phyloP scores from a whole-genome alignment of 2,797 vertebrate genomes.

The Eulemur rubriventer region DNA sequence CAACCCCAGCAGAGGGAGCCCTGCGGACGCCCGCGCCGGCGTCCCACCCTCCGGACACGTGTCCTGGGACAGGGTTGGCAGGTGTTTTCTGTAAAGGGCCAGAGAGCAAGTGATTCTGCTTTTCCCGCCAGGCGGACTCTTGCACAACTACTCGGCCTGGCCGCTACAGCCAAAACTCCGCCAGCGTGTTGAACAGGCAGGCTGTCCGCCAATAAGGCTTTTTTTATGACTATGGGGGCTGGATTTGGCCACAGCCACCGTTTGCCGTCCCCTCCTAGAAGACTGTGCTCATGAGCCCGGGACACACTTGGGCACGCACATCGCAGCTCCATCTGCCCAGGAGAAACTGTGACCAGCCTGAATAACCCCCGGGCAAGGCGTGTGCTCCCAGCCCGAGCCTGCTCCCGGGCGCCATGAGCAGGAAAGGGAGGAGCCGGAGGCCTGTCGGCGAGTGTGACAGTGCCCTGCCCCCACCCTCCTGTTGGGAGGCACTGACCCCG shows the following conservation, averaged over 20 bases:
- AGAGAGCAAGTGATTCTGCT: background rate
- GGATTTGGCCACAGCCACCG: background rate
- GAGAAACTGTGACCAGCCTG: background rate
- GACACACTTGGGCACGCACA: background rate
- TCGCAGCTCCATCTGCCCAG: background rate
- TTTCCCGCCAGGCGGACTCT: background rate
- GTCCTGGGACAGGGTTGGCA: background rate
- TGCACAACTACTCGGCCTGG: background rate
- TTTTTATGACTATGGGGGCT: too few species aligned
- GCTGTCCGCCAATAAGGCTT: background rate
- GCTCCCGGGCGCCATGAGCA: too few species aligned
- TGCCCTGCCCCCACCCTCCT: too few species aligned
- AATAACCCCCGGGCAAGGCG: background rate
- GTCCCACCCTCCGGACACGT: background rate
- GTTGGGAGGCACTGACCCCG: background rate
- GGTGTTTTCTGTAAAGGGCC: background rate
- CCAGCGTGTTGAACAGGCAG: background rate
- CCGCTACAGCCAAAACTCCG: background rate
- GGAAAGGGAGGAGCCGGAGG: too few species aligned
- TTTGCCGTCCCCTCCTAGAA: background rate
- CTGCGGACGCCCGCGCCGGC: background rate
- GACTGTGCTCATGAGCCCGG: background rate
- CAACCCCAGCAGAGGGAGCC: background rate
- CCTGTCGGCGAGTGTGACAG: too few species aligned
- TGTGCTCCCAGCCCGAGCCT: background rate